Percentiles rank a stretch among this genome's conserved stretches.
Conservation (phyloP, 2,797 vertebrate genomes). For the Squalus acanthias region DNA sequence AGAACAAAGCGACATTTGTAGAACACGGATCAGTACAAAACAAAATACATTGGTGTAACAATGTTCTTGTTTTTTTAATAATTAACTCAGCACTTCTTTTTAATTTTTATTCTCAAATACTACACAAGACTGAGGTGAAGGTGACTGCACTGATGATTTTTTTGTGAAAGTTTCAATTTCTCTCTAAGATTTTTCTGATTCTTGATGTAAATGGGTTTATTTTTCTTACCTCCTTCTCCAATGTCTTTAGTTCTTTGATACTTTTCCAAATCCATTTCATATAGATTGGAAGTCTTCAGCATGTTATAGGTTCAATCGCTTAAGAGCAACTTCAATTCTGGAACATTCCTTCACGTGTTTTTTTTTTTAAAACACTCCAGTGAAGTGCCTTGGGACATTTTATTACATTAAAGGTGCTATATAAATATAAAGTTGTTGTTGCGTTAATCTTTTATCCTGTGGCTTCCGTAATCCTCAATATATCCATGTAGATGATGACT, state of each 20-base stretch:
- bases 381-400: too few relatives aligned
- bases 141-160: neutral
- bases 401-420: too few relatives aligned
- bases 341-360: neutral
- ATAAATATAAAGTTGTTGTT: too few relatives aligned
- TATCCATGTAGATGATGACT: neutral
- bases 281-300: neutral
- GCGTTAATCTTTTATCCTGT: neutral
- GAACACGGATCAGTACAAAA: neutral
- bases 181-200: neutral
- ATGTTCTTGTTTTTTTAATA: neutral
- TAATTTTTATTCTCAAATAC: neutral
- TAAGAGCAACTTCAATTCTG: neutral
- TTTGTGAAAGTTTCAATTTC: too few relatives aligned
- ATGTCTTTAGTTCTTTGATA: neutral
- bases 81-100: neutral
- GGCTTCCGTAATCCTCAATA: neutral
- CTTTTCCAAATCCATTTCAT: neutral
- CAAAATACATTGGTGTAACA: neutral
- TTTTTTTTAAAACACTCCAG: too few relatives aligned
- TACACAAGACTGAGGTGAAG: neutral
- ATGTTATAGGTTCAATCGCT: neutral
- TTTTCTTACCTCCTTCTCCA: neutral
- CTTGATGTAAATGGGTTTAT: neutral
- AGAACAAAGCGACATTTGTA: neutral